phyloP scores from a whole-genome alignment of 2,113 vertebrate species.

The Pardalotus punctatus region DNA sequence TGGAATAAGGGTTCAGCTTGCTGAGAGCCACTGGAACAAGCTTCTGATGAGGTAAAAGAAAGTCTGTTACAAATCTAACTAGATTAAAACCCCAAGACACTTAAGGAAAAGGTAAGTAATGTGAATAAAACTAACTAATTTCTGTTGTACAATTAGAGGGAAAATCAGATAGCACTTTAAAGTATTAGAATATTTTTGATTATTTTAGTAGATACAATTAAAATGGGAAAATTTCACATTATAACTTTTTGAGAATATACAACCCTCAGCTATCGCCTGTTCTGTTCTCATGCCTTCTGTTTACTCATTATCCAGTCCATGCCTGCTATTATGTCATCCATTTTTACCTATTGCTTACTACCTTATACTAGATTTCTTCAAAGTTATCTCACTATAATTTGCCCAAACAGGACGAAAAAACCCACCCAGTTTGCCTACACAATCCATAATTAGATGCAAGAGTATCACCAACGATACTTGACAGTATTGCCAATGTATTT shows the following conservation, averaged over 20 bases:
- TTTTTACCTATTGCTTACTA: not conserved
- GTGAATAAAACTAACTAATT: not conserved
- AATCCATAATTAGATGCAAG: not conserved
- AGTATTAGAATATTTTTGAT: not conserved
- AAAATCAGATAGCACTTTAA: not conserved
- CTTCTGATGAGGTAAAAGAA: conserved; percentile 30
- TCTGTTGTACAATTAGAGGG: not conserved
- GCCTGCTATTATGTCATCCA: not conserved
- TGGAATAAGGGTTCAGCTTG: conserved; percentile 81
- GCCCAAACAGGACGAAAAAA: not conserved
- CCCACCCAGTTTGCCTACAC: not conserved
- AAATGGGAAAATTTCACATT: not conserved
- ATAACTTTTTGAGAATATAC: not conserved
- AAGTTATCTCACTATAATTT: not conserved
- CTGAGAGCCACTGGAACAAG: conserved; percentile 21
- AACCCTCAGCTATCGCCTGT: not conserved
- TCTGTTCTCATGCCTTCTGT: not conserved
- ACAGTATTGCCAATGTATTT: not conserved
- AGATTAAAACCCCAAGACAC: not conserved
- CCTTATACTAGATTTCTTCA: not conserved
- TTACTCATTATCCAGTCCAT: not conserved
- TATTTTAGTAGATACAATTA: not conserved
- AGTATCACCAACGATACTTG: not conserved
- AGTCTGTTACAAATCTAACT: not conserved
- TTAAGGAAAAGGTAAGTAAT: not conserved